Evolutionary conservation across 2,888 invertebrate species (phyloP), one percentile per base, ranked within the genome.

Genomic region (Eumacrocentrus americanus): DNA sequence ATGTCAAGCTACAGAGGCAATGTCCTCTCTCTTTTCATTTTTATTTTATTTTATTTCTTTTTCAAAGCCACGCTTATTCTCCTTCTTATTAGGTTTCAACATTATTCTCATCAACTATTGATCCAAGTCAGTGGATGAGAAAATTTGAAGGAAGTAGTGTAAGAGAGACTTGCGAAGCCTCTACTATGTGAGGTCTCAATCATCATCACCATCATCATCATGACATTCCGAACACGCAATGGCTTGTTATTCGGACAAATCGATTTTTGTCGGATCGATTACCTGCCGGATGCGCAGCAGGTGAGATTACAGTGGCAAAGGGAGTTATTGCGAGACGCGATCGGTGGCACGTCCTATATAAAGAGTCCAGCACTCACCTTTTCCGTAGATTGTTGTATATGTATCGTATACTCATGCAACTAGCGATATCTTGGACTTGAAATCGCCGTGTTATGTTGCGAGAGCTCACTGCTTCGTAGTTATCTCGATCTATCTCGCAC

Each of bases 301-400:
- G 18, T 34, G 53, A 54, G 44, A 44, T 55, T 22, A 23, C 25
- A 35, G 35, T 46, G 46, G 25, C 46, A 42, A 40, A 42, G 14
- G 50, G 50, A 50, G 29, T 42, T 57, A 50, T 50, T 34, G 38
- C 18, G 12, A 50, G 22, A 57, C 50, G 50, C 57, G 57, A 57
- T 57, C 57, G 11, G 42, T 50, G 42, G 18, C 16, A 46, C 46
- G 46, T 46, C 46, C 12, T 46, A n/a, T 25, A 42, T 11, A 18
- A 20, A 42, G 46, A 46, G 23, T 46, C 23, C 23, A 42, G 29
- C 29, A 46, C 23, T 46, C 14, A 9, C 23, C 14, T 25, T 46
- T 25, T 46, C 23, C 11, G 14, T 46, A 14, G 48, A 29, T 34
- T 34, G 29, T 48, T 5, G 12, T 23, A 48, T 25, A 29, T 47